Percentiles rank a stretch among this genome's conserved stretches.
Evolutionary conservation across 2,113 vertebrate species (phyloP).

Genomic region (Cichladusa arquata): DNA sequence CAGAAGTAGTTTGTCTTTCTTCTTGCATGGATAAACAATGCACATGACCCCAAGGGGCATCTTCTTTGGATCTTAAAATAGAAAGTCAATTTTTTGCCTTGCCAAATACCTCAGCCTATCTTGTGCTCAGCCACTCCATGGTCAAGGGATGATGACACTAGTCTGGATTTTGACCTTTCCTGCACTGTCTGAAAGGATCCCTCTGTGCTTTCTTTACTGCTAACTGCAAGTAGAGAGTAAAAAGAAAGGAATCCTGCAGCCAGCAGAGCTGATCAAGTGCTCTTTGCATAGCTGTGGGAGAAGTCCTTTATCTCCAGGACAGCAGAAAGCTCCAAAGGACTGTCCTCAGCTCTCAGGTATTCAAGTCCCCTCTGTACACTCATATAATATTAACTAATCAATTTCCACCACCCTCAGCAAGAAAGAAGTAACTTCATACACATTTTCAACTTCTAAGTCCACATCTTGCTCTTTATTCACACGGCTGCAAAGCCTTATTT

Average conservation of each 20-base stretch:
- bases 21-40: not conserved
- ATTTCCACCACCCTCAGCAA: not conserved
- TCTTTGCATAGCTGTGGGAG: not conserved
- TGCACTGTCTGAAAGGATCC: not conserved
- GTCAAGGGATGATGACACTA: not conserved
- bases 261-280: not conserved
- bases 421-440: not conserved
- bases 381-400: not conserved
- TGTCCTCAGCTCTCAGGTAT: not conserved
- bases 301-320: not conserved
- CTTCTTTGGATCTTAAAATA: not conserved
- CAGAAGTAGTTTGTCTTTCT: not conserved
- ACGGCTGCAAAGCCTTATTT: not conserved
- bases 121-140: not conserved
- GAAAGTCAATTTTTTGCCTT: not conserved
- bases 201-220: not conserved
- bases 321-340: not conserved
- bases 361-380: not conserved
- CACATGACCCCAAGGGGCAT: not conserved
- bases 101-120: not conserved
- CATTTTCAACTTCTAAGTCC: not conserved
- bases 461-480: not conserved
- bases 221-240: not conserved
- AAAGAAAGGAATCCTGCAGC: not conserved
- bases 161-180: not conserved